Evolutionary conservation across 2,888 invertebrate genomes (phyloP), one percentile per base, ranked within the genome.

Genomic region (Eudasyphora cyanicolor): DNA sequence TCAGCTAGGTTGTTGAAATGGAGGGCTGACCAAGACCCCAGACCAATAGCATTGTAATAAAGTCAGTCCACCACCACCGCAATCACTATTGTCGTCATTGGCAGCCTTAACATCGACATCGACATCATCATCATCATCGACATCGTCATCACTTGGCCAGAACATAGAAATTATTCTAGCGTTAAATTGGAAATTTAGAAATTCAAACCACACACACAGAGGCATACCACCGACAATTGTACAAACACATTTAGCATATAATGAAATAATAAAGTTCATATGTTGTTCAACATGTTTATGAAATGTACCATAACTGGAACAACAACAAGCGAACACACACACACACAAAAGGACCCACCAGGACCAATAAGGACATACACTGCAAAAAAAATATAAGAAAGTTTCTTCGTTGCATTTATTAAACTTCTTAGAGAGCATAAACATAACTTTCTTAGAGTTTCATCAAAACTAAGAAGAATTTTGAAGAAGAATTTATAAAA

Each of bases 141-240:
- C 69, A 57, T 64, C n/a, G n/a, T n/a, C 78, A 85, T 77, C 82
- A 67, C 67, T 76, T 82, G 77, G 86, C 85, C 86, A 78, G 78
- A 84, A 79, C 38, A 85, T 85, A 87, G 82, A 89, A 90, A 89
- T 89, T 90, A 88, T 88, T 90, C 90, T 89, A 89, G 90, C 90
- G 89, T 90, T 89, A 90, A 90, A 90, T 90, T 90, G 90, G 89
- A 90, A 84, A 82, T 69, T 79, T 82, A 83, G 79, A 77, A 75
- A 82, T 82, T 70, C 76, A 74, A 76, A 74, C 76, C 73, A 57
- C 78, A 82, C 19, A 75, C 17, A 69, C 17, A 42, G n/a, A 38
- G 21, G 76, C 27, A 75, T 12, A 19, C 38, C 35, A 10, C 12
- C n/a, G 17, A 64, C 64, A 35, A 19, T 42, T 67, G 35, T 35